Evolutionary conservation across 2,888 invertebrate genomes (phyloP).

Genomic region (Mystacides longicornis): DNA sequence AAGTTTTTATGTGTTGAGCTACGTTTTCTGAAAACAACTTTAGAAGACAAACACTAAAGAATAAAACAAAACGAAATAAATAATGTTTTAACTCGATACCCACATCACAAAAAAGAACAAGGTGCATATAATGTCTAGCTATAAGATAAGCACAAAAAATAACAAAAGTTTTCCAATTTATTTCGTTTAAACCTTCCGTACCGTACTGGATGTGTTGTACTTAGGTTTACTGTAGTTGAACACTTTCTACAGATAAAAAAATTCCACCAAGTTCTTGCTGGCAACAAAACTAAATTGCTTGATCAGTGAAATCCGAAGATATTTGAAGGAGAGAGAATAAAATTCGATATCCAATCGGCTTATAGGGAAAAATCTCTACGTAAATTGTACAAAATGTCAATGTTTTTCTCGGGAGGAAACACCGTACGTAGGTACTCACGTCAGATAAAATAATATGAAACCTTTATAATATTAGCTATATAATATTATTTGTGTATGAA

Average conservation of each 20-base stretch:
- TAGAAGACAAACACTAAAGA: not conserved
- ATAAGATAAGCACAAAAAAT: conserved; percentile 5
- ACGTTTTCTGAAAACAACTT: too few relatives aligned
- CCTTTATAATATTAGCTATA: conserved; percentile 12
- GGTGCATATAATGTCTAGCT: conserved; percentile 1
- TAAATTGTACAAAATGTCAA: conserved; percentile 25
- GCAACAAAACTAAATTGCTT: conserved; percentile 22
- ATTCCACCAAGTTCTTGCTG: conserved; percentile 11
- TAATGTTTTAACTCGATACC: not conserved
- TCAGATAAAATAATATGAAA: conserved; percentile 24
- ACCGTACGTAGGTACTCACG: conserved; percentile 14
- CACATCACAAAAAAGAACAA: not conserved
- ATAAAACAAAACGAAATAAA: conserved; percentile 1
- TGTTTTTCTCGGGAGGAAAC: conserved; percentile 19
- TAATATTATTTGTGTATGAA: not conserved
- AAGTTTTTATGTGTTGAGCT: too few relatives aligned
- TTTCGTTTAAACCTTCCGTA: conserved; percentile 12
- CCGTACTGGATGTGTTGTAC: not conserved
- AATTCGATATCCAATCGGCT: conserved; percentile 25
- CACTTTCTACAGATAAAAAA: conserved; percentile 10
- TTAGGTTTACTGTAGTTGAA: conserved; percentile 8
- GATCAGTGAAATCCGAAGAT: conserved; percentile 24
- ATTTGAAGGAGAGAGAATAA: conserved; percentile 23
- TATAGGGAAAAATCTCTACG: conserved; percentile 24
- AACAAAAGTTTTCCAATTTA: conserved; percentile 14